Conservation (phyloP, 2,113 vertebrate genomes). For the Carollia perspicillata region DNA sequence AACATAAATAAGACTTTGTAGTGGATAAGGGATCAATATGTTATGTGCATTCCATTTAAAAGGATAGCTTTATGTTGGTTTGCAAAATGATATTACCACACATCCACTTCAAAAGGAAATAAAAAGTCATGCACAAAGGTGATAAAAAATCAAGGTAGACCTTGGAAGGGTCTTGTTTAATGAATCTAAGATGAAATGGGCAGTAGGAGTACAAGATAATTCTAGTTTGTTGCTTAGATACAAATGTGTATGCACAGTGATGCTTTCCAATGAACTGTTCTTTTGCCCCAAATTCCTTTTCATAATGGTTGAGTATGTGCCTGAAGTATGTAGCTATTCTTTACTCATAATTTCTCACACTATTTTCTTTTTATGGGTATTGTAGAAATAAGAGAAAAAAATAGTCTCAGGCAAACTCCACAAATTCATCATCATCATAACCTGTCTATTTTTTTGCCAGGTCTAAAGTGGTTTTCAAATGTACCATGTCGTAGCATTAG, state of each 20-base stretch:
- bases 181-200: neutral
- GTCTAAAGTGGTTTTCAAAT: neutral
- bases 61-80: neutral
- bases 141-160: neutral
- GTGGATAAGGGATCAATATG: neutral
- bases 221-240: slow-evolving; percentile 49
- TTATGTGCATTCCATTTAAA: neutral
- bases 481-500: neutral
- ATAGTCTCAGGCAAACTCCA: neutral
- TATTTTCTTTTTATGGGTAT: neutral
- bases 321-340: neutral
- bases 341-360: neutral
- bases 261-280: neutral
- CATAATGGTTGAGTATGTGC: neutral
- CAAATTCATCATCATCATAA: neutral
- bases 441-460: neutral
- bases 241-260: neutral
- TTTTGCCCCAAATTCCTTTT: neutral
- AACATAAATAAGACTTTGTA: neutral
- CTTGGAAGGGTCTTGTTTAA: neutral
- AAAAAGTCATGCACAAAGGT: neutral
- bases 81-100: neutral
- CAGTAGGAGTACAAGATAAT: neutral
- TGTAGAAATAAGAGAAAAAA: neutral
- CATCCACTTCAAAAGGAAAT: neutral